A percentile compares a stretch with the other conserved stretches of the same genome.
These are phyloP conservation scores for Sceliomorpha sp. DNA, from an alignment of 2,888 invertebrate genomes.

Conservation along the genomic window DNA sequence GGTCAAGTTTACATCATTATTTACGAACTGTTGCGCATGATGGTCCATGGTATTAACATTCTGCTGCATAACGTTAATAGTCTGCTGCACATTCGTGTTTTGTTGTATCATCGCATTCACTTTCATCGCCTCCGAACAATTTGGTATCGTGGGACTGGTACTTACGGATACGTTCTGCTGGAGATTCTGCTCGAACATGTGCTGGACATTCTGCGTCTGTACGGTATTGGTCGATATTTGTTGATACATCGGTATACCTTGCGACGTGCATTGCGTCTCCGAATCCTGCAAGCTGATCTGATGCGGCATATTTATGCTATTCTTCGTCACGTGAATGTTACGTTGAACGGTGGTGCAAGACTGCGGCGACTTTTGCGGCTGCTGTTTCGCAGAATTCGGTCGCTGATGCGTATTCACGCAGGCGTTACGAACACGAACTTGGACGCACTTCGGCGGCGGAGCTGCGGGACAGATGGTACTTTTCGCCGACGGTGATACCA, in stretches of 20 bases:
- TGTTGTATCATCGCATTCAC: slow-evolving; percentile 65
- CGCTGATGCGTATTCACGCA: slow-evolving; percentile 51
- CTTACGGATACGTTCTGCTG: slow-evolving; percentile 64
- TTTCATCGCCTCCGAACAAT: slow-evolving; percentile 55
- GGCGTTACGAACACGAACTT: slow-evolving; percentile 45
- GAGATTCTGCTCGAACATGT: slow-evolving; percentile 74
- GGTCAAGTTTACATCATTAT: background rate
- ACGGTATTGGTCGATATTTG: slow-evolving; percentile 73
- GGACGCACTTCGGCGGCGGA: too few species aligned
- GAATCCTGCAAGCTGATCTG: slow-evolving; percentile 64
- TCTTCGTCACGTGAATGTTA: slow-evolving; percentile 68
- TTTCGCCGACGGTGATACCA: too few species aligned
- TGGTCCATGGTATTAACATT: slow-evolving; percentile 58
- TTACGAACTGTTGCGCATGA: slow-evolving; percentile 11
- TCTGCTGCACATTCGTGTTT: slow-evolving; percentile 67
- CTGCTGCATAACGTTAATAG: slow-evolving; percentile 70
- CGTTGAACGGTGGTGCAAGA: slow-evolving; percentile 61
- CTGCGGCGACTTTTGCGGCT: slow-evolving; percentile 55
- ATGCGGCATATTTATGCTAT: slow-evolving; percentile 63
- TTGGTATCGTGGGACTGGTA: too few species aligned
- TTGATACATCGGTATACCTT: too few species aligned
- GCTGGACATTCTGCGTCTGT: slow-evolving; percentile 73
- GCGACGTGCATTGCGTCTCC: slow-evolving; percentile 56
- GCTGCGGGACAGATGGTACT: too few species aligned
- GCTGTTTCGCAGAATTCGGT: slow-evolving; percentile 58